Evolutionary conservation across 2,797 vertebrate genomes (phyloP), one percentile per base, ranked within the genome.

Genomic region (Enteromius fasciolatus): DNA sequence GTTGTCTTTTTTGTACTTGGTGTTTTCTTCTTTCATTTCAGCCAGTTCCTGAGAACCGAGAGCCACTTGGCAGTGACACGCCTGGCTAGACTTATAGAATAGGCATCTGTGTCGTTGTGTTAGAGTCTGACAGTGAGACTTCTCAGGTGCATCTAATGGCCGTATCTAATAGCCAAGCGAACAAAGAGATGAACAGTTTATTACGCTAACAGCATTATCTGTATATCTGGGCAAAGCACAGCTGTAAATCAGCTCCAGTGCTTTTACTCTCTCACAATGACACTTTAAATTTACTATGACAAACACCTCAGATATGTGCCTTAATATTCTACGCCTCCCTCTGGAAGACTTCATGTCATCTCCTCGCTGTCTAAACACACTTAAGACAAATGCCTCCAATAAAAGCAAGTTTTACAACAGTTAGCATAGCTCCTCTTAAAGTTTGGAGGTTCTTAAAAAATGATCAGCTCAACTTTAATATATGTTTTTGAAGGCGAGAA

Each of bases 381-480:
- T 80, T 70, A 76, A 86, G 41, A 79, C 76, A 70, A 83, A 80
- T 59, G 68, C 63, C 78, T 68, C 28, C 33, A 64, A 74, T 81
- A 44, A 12, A 48, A 63, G 68, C 50, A 83, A 77, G 59, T 83
- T 83, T 73, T 66, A 78, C 41, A 69, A 59, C 68, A 48, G 74
- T 66, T 52, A 46, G n/a, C 48, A 67, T 28, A 67, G 44, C 59
- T 70, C 17, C 64, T 78, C 20, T 76, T 48, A 63, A 78, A 78
- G 36, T 50, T 78, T 67, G 59, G 57, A 80, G 74, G 46, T 84
- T 80, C 59, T 78, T 82, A 84, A 82, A 86, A 84, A 85, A 85
- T 76, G 79, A 84, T 81, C 73, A 68, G 80, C 68, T 82, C 44
- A 85, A 74, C 52, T 82, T 63, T 64, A 75, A 87, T 87, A 87